Percentiles rank a stretch among this genome's conserved stretches.
Evolutionary conservation across 2,797 vertebrate genomes (phyloP).

Genomic region (Dendrocincla tyrannina): DNA sequence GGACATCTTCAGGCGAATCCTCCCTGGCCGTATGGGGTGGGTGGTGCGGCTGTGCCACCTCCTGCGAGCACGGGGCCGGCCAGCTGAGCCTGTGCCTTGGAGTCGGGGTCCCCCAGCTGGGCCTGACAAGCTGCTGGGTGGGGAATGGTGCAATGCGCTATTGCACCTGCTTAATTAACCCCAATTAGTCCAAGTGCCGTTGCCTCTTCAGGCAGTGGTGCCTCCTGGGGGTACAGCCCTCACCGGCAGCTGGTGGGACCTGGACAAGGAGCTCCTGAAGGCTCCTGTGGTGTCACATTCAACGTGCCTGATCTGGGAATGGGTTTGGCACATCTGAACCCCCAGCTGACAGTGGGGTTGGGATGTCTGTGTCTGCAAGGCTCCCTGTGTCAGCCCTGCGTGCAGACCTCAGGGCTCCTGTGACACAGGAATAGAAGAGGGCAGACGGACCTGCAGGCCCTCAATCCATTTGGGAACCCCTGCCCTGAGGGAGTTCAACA

Average conservation of each 20-base stretch:
- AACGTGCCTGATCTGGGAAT: rapidly evolving
- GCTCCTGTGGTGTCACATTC: background rate
- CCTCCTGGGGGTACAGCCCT: background rate
- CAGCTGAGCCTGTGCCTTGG: background rate
- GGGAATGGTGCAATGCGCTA: background rate
- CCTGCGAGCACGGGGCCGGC: rapidly evolving
- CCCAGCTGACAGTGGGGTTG: rapidly evolving
- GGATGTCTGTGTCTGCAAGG: background rate
- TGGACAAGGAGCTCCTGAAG: background rate
- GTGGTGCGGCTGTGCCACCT: background rate
- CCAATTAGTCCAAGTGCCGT: background rate
- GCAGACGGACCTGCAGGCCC: background rate
- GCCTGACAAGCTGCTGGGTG: background rate
- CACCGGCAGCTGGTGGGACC: background rate
- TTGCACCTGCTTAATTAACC: conserved; percentile 1
- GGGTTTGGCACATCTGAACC: rapidly evolving
- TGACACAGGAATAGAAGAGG: rapidly evolving
- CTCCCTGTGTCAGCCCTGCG: rapidly evolving
- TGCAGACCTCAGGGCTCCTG: rapidly evolving
- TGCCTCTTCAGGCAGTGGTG: background rate
- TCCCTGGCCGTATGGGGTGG: rapidly evolving
- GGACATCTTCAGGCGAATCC: background rate
- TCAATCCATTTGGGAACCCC: rapidly evolving
- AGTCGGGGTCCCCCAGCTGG: background rate
- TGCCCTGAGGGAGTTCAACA: background rate